These are phyloP conservation scores for Eueremaeus valkanovi DNA, from an alignment of 2,888 invertebrate species.

Conservation along the genomic window DNA sequence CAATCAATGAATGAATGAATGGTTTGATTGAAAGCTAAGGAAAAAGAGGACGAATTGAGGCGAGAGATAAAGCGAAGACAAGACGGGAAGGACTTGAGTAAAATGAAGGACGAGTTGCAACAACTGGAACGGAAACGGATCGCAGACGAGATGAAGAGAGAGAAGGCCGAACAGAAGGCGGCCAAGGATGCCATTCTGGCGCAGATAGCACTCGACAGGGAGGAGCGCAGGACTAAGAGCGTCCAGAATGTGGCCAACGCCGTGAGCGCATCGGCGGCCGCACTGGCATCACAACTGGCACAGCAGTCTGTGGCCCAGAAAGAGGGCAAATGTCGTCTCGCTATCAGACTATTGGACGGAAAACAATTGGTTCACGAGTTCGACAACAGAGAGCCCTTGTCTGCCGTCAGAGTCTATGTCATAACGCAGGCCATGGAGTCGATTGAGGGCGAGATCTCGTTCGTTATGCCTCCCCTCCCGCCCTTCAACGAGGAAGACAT, in stretches of 20 bases:
- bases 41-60: constrained; percentile 39
- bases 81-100: constrained; percentile 38
- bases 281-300: not conserved
- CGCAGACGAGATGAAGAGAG: constrained; percentile 32
- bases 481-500: constrained; percentile 39
- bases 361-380: constrained; percentile 34
- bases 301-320: not conserved
- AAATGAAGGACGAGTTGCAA: constrained; percentile 38
- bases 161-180: constrained; percentile 36
- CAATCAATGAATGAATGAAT: too few species aligned
- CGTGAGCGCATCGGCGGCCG: not conserved
- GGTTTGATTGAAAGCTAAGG: constrained; percentile 31
- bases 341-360: constrained; percentile 39
- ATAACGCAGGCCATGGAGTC: constrained; percentile 26
- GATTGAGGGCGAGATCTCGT: constrained; percentile 27
- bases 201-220: constrained; percentile 35
- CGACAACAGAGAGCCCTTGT: constrained; percentile 27
- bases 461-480: constrained; percentile 36
- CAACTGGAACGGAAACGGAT: constrained; percentile 10
- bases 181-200: constrained; percentile 31
- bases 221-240: constrained; percentile 21
- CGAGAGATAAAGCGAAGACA: constrained; percentile 36
- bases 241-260: too few species aligned
- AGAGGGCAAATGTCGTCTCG: constrained; percentile 38
- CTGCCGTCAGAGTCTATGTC: constrained; percentile 37